Conservation (phyloP, 92 coral and sea anemone species). For the Porites cylindrica region DNA sequence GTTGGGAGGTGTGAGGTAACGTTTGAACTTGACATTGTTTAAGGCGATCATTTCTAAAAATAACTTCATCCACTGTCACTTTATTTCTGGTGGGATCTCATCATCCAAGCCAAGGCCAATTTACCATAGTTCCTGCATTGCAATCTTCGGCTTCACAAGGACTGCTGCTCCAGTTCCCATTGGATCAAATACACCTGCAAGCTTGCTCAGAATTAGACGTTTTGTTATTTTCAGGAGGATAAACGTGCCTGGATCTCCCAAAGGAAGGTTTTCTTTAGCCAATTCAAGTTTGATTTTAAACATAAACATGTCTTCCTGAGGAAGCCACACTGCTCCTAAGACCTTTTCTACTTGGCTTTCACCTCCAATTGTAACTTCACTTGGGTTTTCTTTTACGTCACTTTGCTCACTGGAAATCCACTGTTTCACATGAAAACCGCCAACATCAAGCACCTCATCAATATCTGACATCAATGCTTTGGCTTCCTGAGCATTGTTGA, state of each 20-base stretch:
- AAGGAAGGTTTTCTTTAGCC: neutral
- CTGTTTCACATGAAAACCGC: constrained; percentile 35
- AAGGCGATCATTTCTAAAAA: constrained; percentile 51
- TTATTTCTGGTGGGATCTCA: constrained; percentile 33
- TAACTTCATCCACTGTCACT: constrained; percentile 37
- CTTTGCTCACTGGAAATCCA: constrained; percentile 51
- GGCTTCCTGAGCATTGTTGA: constrained; percentile 18
- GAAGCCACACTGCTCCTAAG: constrained; percentile 46
- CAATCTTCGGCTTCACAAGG: constrained; percentile 48
- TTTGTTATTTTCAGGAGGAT: constrained; percentile 26
- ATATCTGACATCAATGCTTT: constrained; percentile 13
- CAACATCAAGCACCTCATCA: neutral
- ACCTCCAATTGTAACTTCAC: constrained; percentile 21
- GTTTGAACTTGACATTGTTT: constrained; percentile 27
- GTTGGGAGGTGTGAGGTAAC: constrained; percentile 23
- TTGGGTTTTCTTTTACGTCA: neutral
- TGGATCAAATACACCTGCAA: constrained; percentile 44
- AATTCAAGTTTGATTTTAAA: constrained; percentile 37
- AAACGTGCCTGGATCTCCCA: neutral
- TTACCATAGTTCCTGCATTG: constrained; percentile 65
- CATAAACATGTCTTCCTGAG: constrained; percentile 34
- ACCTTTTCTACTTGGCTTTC: constrained; percentile 29
- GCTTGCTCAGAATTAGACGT: constrained; percentile 38
- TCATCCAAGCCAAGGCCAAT: constrained; percentile 58
- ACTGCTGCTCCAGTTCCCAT: constrained; percentile 49